Conservation (phyloP, 2,113 vertebrate species). For the Heterocephalus glaber region DNA sequence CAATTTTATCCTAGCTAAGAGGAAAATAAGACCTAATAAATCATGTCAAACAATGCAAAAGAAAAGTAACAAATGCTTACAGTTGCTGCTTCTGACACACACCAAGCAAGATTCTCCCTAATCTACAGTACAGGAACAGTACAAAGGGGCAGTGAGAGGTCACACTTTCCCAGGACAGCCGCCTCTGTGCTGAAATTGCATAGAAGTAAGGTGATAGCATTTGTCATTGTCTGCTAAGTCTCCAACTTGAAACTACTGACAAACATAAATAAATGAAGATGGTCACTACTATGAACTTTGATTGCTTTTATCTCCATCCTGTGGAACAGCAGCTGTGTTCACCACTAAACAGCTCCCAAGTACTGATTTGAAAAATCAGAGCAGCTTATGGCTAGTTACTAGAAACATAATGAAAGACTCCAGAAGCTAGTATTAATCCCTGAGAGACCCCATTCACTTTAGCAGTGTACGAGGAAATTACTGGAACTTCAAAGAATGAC, state of each 20-base stretch:
- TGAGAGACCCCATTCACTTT: not conserved
- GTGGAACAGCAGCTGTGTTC: not conserved
- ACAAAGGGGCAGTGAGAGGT: not conserved
- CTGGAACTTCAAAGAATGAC: conserved; percentile 38
- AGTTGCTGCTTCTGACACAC: not conserved
- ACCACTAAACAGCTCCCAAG: not conserved
- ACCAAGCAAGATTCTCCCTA: not conserved
- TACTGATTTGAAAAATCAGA: not conserved
- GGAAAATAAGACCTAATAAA: not conserved
- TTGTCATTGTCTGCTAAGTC: not conserved
- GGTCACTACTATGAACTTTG: not conserved
- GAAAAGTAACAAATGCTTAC: not conserved
- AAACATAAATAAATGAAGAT: not conserved
- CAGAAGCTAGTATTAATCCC: conserved; percentile 11
- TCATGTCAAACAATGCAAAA: not conserved
- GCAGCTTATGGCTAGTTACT: not conserved
- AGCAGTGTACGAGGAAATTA: conserved; percentile 22
- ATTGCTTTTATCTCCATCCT: not conserved
- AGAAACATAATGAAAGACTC: conserved; percentile 20
- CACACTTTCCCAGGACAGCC: not conserved
- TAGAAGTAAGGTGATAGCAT: not conserved
- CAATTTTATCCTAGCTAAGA: not conserved
- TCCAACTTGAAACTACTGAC: not conserved
- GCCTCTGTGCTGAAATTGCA: not conserved
- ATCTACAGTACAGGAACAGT: not conserved